Percentiles rank a stretch among this genome's conserved stretches.
These are phyloP conservation scores for Catalaphyllia jardinei DNA, from an alignment of 64 coral and sea anemone genomes.

Conservation along the genomic window DNA sequence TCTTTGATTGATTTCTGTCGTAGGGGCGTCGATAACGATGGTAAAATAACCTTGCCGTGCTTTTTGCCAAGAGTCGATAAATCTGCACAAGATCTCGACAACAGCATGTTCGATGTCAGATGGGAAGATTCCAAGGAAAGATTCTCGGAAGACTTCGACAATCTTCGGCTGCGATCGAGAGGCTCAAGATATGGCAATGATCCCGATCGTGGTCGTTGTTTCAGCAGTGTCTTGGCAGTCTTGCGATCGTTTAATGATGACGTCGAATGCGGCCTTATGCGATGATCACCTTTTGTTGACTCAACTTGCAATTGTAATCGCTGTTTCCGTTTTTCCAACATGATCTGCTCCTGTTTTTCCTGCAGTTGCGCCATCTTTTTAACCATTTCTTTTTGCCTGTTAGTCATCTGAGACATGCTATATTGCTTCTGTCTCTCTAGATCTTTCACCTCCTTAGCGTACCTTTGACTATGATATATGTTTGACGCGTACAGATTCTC, in stretches of 20 bases:
- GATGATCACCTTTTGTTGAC: constrained; percentile 26
- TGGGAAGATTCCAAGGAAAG: constrained; percentile 40
- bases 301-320: constrained; percentile 33
- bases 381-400: constrained; percentile 91
- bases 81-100: constrained; percentile 80
- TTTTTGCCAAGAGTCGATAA: constrained; percentile 55
- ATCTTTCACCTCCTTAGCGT: constrained; percentile 86
- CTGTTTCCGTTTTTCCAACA: constrained; percentile 65
- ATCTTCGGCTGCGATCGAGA: constrained; percentile 52
- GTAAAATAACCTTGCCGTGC: constrained; percentile 36
- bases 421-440: constrained; percentile 71
- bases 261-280: constrained; percentile 73
- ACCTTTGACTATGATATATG: constrained; percentile 84
- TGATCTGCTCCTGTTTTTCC: constrained; percentile 81
- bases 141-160: constrained; percentile 73
- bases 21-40: constrained; percentile 28
- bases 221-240: background rate
- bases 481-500: constrained; percentile 95
- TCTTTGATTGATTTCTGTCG: constrained; percentile 12
- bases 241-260: constrained; percentile 64
- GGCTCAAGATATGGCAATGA: constrained; percentile 73
- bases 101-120: background rate
- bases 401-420: constrained; percentile 62
- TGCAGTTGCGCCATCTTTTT: constrained; percentile 83
- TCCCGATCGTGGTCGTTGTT: constrained; percentile 56